Conservation (phyloP, 2,888 invertebrate species). For the Mayetiola destructor region DNA sequence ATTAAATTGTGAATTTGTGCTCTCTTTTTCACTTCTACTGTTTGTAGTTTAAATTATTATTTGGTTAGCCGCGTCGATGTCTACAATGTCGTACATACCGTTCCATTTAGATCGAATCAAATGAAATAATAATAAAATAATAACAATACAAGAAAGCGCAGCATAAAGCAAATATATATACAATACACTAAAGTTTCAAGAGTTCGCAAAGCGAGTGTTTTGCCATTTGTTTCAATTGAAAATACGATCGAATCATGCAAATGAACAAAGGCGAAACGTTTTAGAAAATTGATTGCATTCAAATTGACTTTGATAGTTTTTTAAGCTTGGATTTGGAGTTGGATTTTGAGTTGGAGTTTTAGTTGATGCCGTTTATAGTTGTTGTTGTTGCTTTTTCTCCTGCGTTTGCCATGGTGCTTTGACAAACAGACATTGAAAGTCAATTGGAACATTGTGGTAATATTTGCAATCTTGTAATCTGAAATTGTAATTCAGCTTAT, state of each 20-base stretch:
- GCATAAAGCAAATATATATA: background rate
- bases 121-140: slow-evolving; percentile 12
- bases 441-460: too few relatives aligned
- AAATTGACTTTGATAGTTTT: slow-evolving; percentile 8
- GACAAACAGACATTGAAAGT: too few relatives aligned
- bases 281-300: slow-evolving; percentile 8
- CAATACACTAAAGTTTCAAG: too few relatives aligned
- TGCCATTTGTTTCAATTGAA: slow-evolving; percentile 2
- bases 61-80: background rate
- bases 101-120: slow-evolving; percentile 8
- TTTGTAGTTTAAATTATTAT: too few relatives aligned
- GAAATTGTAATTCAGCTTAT: background rate
- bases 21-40: too few relatives aligned
- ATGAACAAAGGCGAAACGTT: background rate
- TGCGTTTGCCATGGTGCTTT: background rate
- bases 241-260: slow-evolving; percentile 10
- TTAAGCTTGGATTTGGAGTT: background rate
- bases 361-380: background rate
- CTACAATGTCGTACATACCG: background rate
- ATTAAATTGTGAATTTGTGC: background rate
- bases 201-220: too few relatives aligned
- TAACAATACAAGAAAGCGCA: background rate
- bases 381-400: background rate
- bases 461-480: slow-evolving; percentile 3
- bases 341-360: background rate